Evolutionary conservation across 2,888 invertebrate species (phyloP).

Genomic region (Caenorhabditis sp.): DNA sequence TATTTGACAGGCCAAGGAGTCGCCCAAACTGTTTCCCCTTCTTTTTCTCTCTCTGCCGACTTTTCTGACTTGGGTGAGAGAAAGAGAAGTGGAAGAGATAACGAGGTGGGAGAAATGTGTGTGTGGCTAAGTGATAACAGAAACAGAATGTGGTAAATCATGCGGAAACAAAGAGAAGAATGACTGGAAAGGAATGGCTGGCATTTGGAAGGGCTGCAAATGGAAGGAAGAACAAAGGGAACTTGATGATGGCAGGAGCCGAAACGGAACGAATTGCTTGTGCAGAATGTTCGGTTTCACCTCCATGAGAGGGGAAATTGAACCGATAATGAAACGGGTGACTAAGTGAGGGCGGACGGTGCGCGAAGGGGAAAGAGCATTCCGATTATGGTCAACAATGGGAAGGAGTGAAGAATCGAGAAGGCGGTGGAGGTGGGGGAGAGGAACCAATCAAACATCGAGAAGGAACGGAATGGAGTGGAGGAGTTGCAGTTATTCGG

Average conservation of each 20-base stretch:
- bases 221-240: constrained; percentile 9
- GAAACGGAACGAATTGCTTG: constrained; percentile 10
- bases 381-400: constrained; percentile 33
- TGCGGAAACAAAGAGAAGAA: too few species aligned
- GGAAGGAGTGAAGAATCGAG: constrained; percentile 16
- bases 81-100: constrained; percentile 9
- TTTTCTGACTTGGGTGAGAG: constrained; percentile 14
- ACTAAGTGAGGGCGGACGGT: constrained; percentile 27
- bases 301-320: background rate
- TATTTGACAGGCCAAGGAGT: constrained; percentile 47
- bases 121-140: constrained; percentile 21
- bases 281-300: background rate
- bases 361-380: constrained; percentile 27
- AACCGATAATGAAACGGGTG: constrained; percentile 10
- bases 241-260: background rate
- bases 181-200: constrained; percentile 31
- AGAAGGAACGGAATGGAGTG: background rate
- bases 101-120: too few species aligned
- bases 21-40: constrained; percentile 36
- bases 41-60: background rate
- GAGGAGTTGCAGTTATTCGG: too few species aligned
- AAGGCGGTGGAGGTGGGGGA: background rate
- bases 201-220: constrained; percentile 9
- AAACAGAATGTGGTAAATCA: constrained; percentile 35
- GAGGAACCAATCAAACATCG: background rate